Percentiles rank a stretch among this genome's conserved stretches.
Evolutionary conservation across 2,888 invertebrate genomes (phyloP).

Genomic region (Coelopa pilipes): DNA sequence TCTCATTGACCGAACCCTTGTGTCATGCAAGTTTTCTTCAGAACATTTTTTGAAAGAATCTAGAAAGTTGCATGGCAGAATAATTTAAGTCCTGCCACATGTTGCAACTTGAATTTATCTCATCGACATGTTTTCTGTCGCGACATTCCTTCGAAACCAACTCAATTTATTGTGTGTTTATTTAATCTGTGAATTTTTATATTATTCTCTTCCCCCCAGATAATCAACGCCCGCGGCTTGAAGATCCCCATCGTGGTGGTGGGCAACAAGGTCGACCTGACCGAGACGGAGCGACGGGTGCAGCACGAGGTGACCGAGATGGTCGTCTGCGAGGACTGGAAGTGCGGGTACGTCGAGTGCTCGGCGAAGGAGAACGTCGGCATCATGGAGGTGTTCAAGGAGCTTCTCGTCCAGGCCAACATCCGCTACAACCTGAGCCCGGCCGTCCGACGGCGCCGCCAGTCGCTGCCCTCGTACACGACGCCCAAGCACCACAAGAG

Average conservation of each 20-base stretch:
- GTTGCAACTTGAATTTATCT: too few relatives aligned
- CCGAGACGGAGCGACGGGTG: slow-evolving; percentile 62
- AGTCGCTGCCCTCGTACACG: slow-evolving; percentile 65
- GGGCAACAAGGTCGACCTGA: slow-evolving; percentile 76
- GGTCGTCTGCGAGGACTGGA: slow-evolving; percentile 68
- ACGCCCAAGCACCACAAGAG: slow-evolving; percentile 47
- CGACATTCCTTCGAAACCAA: too few relatives aligned
- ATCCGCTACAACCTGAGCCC: slow-evolving; percentile 68
- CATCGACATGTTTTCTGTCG: too few relatives aligned
- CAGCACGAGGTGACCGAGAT: slow-evolving; percentile 64
- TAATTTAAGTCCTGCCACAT: too few relatives aligned
- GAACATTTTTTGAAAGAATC: too few relatives aligned
- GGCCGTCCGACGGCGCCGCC: slow-evolving; percentile 66
- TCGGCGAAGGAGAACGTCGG: slow-evolving; percentile 70
- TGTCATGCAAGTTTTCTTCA: too few relatives aligned
- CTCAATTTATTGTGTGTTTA: too few relatives aligned
- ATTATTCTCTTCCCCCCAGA: slow-evolving; percentile 39
- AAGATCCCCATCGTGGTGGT: slow-evolving; percentile 76
- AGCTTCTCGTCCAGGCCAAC: slow-evolving; percentile 68
- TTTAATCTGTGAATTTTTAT: too few relatives aligned
- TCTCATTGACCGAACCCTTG: too few relatives aligned
- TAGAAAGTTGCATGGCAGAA: too few relatives aligned
- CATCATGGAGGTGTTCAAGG: slow-evolving; percentile 68
- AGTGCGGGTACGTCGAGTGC: slow-evolving; percentile 69
- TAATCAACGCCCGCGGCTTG: slow-evolving; percentile 63